A percentile compares a stretch with the other conserved stretches of the same genome.
Conservation (phyloP, 2,113 vertebrate species). For the Menura novaehollandiae region DNA sequence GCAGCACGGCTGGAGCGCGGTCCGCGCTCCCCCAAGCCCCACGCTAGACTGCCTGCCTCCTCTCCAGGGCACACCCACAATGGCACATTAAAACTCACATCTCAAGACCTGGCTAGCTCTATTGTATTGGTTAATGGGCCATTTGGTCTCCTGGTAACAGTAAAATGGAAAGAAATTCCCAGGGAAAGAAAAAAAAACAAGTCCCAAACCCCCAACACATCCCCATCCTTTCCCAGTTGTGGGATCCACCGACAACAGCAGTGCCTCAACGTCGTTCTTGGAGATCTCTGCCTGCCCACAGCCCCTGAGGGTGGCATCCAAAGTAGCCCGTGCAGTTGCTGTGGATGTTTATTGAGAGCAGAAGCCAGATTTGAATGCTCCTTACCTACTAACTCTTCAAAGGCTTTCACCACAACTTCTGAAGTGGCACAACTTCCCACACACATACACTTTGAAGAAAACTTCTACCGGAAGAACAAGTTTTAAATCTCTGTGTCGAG, state of each 20-base stretch:
- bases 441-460: not conserved
- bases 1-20: too few species aligned
- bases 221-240: not conserved
- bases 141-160: too few species aligned
- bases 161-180: too few species aligned
- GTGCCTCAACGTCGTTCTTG: rapidly evolving
- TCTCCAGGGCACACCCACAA: too few species aligned
- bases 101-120: too few species aligned
- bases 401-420: not conserved
- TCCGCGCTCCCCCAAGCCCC: too few species aligned
- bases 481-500: not conserved
- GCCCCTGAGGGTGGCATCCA: not conserved
- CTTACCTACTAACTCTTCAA: not conserved
- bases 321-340: not conserved
- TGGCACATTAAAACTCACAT: too few species aligned
- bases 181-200: too few species aligned
- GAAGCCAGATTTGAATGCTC: not conserved
- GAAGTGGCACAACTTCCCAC: not conserved
- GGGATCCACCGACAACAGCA: not conserved
- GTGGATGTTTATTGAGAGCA: not conserved
- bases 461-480: not conserved
- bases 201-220: too few species aligned
- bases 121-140: too few species aligned
- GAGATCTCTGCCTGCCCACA: not conserved
- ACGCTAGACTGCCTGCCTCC: too few species aligned